Evolutionary conservation across 2,888 invertebrate species (phyloP), one percentile per base, ranked within the genome.

Genomic region (Tanytarsus gracilentus): DNA sequence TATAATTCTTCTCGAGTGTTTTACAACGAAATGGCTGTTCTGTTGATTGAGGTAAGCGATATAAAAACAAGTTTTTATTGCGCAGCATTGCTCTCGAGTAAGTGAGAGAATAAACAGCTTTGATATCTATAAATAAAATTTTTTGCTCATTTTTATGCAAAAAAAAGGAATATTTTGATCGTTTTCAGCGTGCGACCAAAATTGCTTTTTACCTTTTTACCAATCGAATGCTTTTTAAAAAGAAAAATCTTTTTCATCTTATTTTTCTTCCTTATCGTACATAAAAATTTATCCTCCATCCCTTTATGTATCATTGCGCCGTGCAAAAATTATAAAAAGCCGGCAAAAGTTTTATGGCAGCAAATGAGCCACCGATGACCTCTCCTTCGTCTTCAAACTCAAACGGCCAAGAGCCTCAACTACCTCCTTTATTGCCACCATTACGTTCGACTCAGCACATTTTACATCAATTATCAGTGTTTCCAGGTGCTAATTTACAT

Each of bases 381-480:
- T 74, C 74, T 69, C 73, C 74, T 67, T 72, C 73, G 67, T 72
- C 73, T 70, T 74, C 74, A 69, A 71, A 72, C 68, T 74, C 75
- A 67, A 74, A 73, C 73, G 75, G 73, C 68, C 73, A 71, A 68
- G 74, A 74, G 71, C 74, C 73, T 67, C 73, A 73, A 67, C 67
- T 74, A 71, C 74, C 75, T 67, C 74, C 74, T 68, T 69, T 74
- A 69, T 73, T 73, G 69, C 74, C 75, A 70, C 75, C 74, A 68
- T 69, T 74, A 72, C 73, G 74, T 70, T 75, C 74, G 69, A 73
- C 73, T 69, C 73, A 74, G 71, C 59, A 59, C 59, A 72, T 73
- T 69, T 68, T 74, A 67, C 73, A 74, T 70, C 73, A 73, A 66
- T 67, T 74, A 70, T 72, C 72, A 69, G 73, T 72, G 66, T 75